A percentile compares a stretch with the other conserved stretches of the same genome.
phyloP scores from a whole-genome alignment of 2,888 invertebrate species.

The Hylaea fasciaria region DNA sequence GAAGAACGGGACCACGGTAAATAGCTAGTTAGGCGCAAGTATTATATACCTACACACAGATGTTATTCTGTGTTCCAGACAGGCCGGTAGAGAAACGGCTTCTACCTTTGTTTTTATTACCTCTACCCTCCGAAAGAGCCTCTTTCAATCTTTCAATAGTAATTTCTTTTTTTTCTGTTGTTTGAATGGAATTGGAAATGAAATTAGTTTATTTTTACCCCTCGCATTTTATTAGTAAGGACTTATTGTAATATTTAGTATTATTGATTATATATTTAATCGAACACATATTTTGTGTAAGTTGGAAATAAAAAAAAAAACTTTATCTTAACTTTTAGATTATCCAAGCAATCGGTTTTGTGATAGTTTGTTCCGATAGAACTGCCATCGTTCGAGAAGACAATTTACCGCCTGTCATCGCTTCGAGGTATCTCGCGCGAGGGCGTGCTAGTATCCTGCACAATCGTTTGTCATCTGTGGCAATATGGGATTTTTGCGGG shows the following conservation, averaged over 20 bases:
- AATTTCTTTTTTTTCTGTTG: constrained; percentile 57
- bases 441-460: constrained; percentile 22
- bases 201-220: too few species aligned
- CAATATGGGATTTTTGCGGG: constrained; percentile 14
- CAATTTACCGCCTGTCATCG: constrained; percentile 39
- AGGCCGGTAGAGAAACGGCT: constrained; percentile 1
- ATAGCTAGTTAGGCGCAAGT: neutral
- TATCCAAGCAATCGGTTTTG: constrained; percentile 3
- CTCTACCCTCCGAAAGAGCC: constrained; percentile 37
- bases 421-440: constrained; percentile 22
- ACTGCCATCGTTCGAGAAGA: constrained; percentile 5
- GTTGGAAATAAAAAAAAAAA: too few species aligned
- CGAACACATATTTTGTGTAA: too few species aligned
- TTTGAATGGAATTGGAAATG: constrained; percentile 26
- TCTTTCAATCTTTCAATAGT: constrained; percentile 50
- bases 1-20: too few species aligned
- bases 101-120: constrained; percentile 30
- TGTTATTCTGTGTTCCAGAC: constrained; percentile 18
- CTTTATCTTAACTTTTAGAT: too few species aligned
- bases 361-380: neutral
- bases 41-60: constrained; percentile 3
- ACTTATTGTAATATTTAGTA: too few species aligned
- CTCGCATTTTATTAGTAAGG: too few species aligned
- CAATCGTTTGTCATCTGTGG: constrained; percentile 40
- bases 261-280: too few species aligned